Conservation (phyloP, 2,888 invertebrate species). For the Cryptus viduatorius region DNA sequence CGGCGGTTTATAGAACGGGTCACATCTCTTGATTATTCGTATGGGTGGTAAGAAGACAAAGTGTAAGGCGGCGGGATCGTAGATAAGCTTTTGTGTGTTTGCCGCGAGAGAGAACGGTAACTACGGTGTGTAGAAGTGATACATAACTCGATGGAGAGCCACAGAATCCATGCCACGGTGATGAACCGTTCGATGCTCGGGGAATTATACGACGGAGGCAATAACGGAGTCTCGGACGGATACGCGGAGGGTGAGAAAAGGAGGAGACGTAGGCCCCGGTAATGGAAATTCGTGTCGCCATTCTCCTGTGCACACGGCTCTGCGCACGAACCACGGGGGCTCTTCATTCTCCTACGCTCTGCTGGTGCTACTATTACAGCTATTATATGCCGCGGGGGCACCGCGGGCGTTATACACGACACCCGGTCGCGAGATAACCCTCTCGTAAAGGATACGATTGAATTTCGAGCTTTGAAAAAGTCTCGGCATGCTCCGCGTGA, state of each 20-base stretch:
- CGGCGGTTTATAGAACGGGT: conserved; percentile 49
- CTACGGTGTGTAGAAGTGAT: conserved; percentile 32
- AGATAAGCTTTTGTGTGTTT: conserved; percentile 49
- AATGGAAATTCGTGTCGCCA: conserved; percentile 77
- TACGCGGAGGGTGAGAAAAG: conserved; percentile 53
- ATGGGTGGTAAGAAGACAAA: conserved; percentile 38
- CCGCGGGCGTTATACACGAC: conserved; percentile 41
- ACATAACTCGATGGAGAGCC: conserved; percentile 18
- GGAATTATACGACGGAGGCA: conserved; percentile 69
- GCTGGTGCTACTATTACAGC: conserved; percentile 43
- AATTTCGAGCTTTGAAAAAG: conserved; percentile 56
- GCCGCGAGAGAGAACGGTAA: neutral
- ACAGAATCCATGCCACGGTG: conserved; percentile 52
- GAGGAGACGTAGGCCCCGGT: conserved; percentile 65
- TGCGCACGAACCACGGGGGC: conserved; percentile 39
- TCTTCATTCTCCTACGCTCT: conserved; percentile 30
- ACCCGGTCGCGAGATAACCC: conserved; percentile 53
- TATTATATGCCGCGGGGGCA: conserved; percentile 54
- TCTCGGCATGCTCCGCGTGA: neutral
- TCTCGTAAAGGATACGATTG: conserved; percentile 54
- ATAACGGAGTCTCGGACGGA: conserved; percentile 75
- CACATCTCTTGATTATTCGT: conserved; percentile 64
- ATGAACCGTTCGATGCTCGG: conserved; percentile 65
- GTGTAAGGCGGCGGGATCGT: conserved; percentile 28
- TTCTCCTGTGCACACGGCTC: conserved; percentile 31